These are phyloP conservation scores for Euleptes europaea DNA, from an alignment of 2,113 vertebrate species.

Conservation along the genomic window DNA sequence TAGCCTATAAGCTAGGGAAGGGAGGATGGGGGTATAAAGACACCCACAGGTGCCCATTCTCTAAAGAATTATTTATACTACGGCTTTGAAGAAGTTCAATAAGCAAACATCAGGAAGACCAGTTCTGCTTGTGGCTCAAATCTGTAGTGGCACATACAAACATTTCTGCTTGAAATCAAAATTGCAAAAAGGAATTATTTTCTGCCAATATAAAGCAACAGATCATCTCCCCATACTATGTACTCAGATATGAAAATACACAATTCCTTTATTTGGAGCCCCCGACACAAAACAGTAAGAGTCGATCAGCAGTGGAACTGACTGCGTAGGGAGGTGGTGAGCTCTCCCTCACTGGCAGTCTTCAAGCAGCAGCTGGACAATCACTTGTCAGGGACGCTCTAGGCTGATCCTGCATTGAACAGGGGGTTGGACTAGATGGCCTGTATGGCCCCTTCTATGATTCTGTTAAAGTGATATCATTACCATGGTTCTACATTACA, in stretches of 20 bases:
- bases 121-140: not conserved
- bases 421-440: no score
- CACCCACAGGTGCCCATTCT: no score
- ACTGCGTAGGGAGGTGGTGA: no score
- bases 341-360: no score
- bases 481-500: not conserved
- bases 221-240: not conserved
- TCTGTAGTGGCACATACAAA: not conserved
- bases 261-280: not conserved
- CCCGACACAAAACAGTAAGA: not conserved
- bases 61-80: not conserved
- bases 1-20: not conserved
- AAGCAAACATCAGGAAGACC: not conserved
- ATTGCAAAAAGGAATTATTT: not conserved
- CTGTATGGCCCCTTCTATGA: no score
- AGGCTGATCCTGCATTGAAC: no score
- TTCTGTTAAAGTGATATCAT: not conserved
- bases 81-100: not conserved
- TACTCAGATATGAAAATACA: not conserved
- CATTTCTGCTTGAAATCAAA: not conserved
- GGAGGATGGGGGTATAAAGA: not conserved
- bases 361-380: no score
- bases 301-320: no score
- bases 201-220: not conserved
- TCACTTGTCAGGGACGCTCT: no score